phyloP scores from a whole-genome alignment of 2,797 vertebrate species.

The Potorous gilbertii region DNA sequence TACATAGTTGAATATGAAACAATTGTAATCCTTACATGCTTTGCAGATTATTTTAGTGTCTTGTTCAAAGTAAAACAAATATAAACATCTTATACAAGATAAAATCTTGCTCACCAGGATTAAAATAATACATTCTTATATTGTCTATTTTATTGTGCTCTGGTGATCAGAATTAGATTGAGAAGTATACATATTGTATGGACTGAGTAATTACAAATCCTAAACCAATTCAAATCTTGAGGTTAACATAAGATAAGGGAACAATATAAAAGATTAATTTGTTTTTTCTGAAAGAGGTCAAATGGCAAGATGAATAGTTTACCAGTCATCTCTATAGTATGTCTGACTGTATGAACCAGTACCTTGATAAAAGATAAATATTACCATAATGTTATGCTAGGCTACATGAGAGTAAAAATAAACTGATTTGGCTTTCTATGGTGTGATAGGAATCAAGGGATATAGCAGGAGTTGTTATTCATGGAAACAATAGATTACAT shows the following conservation, averaged over 20 bases:
- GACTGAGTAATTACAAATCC: not conserved
- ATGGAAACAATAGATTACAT: not conserved
- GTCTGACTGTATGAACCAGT: not conserved
- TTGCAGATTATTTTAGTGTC: not conserved
- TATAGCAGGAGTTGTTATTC: not conserved
- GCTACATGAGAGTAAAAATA: conserved; percentile 20
- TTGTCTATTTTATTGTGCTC: not conserved
- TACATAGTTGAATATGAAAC: not conserved
- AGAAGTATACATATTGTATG: not conserved
- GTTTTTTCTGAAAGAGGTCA: conserved; percentile 37
- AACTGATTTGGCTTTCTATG: not conserved
- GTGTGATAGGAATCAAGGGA: not conserved
- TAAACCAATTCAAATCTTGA: not conserved
- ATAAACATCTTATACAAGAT: not conserved
- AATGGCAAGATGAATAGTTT: conserved; percentile 41
- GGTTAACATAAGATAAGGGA: not conserved
- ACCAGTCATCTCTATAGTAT: not conserved
- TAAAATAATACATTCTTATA: not conserved
- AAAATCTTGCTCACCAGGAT: not conserved
- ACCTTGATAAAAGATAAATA: conserved; percentile 5
- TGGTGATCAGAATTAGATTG: not conserved
- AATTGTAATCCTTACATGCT: not conserved
- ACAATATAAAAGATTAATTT: not conserved
- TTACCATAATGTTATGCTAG: conserved; percentile 28
- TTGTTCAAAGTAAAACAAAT: conserved; percentile 12